Evolutionary conservation across 2,113 vertebrate species (phyloP), one percentile per base, ranked within the genome.

Genomic region (Rhabdornis inornatus): DNA sequence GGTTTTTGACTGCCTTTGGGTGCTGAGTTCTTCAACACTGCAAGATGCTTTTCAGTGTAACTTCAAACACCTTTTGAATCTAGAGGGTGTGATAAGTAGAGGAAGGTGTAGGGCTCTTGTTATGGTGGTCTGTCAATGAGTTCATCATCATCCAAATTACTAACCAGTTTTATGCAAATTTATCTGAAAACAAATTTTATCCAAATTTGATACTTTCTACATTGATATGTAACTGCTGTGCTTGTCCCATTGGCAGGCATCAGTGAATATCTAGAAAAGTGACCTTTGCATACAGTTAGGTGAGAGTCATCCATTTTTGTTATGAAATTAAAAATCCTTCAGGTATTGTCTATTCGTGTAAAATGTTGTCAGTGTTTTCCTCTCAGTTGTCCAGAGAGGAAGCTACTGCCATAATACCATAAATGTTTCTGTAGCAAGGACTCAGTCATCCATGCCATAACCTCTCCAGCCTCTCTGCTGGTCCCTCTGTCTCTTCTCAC

Each of bases 91-190:
- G 12, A 19, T 69, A 72, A 15, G 2, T 37, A 44, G 10, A 53
- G 27, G 9, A 81, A 56, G 12, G 45, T 53, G 15, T 31, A 61
- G 4, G 7, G 11, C 35, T 81, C 19, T 56, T 74, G 9, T 65
- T 80, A 22, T 0, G 0, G 8, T 95, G 10, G 9, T 80, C 33
- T 71, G 33, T 15, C 16, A 57, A 2, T 47, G 7, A 63, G 3
- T 74, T 8, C 8, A 35, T 92, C 63, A 55, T 53, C 42, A 70
- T 78, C 33, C 39, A 66, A 61, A 74, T 59, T 15, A 55, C 7
- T 55, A 68, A 55, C 10, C 3, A 24, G 27, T 71, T 84, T 84
- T 61, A 55, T 45, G 17, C 15, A 49, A 6, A 70, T 69, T 39
- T 40, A 24, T 39, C 21, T 21, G 20, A 39, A 49, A 25, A 1